Conservation (phyloP, 2,888 invertebrate genomes). For the Endotricha flammealis region DNA sequence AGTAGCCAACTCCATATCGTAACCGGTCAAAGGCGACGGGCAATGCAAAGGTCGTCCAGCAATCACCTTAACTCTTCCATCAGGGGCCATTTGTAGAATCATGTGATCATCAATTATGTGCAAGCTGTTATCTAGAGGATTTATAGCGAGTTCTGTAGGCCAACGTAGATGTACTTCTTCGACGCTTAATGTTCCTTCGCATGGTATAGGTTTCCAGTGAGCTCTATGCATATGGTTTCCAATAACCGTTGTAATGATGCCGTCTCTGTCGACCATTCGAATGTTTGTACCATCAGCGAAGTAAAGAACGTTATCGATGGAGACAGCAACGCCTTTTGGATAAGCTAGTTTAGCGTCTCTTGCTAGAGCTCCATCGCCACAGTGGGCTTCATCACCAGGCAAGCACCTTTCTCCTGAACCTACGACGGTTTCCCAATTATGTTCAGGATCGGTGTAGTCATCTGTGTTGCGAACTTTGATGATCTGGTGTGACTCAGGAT, state of each 20-base stretch:
- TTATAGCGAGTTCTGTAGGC: conserved; percentile 97
- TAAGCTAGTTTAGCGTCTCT: conserved; percentile 95
- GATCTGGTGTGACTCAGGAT: conserved; percentile 97
- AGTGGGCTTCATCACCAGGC: conserved; percentile 95
- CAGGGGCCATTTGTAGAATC: conserved; percentile 93
- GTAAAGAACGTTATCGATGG: conserved; percentile 93
- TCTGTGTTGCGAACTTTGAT: conserved; percentile 90
- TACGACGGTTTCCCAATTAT: conserved; percentile 96
- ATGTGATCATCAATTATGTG: conserved; percentile 98
- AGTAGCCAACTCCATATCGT: conserved; percentile 91
- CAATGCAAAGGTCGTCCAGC: conserved; percentile 97
- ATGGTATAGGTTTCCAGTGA: conserved; percentile 95
- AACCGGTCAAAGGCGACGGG: conserved; percentile 87
- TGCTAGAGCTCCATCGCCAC: conserved; percentile 96
- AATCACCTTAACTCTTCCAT: conserved; percentile 93
- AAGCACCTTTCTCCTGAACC: conserved; percentile 96
- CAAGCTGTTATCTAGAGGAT: conserved; percentile 95
- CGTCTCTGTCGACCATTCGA: conserved; percentile 94
- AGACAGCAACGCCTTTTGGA: conserved; percentile 97
- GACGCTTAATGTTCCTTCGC: conserved; percentile 93
- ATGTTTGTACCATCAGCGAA: conserved; percentile 98
- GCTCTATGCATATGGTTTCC: conserved; percentile 96
- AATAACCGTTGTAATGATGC: conserved; percentile 94
- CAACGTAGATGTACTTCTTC: conserved; percentile 96
- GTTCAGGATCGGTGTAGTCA: conserved; percentile 90